Evolutionary conservation across 2,797 vertebrate species (phyloP), one percentile per base, ranked within the genome.

Genomic region (Micrastur ruficollis): DNA sequence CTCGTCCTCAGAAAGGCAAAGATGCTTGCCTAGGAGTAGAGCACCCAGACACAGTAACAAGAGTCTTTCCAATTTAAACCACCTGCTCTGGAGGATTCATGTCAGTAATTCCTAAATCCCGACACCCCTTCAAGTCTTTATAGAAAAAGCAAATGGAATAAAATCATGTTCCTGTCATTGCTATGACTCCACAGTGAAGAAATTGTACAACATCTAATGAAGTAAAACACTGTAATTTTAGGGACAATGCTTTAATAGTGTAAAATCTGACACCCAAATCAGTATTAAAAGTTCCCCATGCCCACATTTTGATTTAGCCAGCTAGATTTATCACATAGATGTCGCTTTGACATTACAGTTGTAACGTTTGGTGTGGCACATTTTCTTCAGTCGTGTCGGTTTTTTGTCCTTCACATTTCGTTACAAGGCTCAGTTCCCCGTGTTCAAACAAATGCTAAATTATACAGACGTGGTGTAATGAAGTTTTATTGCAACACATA

Each of bases 371-470:
- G 32, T 71, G 63, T 46, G 66, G 26, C 29, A 59, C 9, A 59
- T 68, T 93, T 92, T 81, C 53, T 83, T 80, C 47, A 82, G 25
- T 38, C 25, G 73, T 81, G 42, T 22, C 14, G 38, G 17, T 42
- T 31, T 56, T 22, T 85, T 93, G 82, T 68, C n/a, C 21, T 13
- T 82, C 23, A 11, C n/a, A 6, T 72, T 89, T 86, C 71, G 61
- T 74, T 75, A 34, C 14, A 72, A 93, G 38, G 5, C 17, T 59
- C 21, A 47, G 29, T 36, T 81, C 25, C 14, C 14, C 18, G 49
- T 62, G 12, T 36, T 93, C 40, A 97, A 95, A 95, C 50, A 94
- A 97, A 97, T 62, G 23, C 4, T 92, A 68, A 84, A 81, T 91
- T 94, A 84, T 71, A 36, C 55, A 83, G 75, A 68, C 44, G 73